Base-by-base conservation (phyloP, 2,888 invertebrate species). In the Diarsia brunnea region DNA sequence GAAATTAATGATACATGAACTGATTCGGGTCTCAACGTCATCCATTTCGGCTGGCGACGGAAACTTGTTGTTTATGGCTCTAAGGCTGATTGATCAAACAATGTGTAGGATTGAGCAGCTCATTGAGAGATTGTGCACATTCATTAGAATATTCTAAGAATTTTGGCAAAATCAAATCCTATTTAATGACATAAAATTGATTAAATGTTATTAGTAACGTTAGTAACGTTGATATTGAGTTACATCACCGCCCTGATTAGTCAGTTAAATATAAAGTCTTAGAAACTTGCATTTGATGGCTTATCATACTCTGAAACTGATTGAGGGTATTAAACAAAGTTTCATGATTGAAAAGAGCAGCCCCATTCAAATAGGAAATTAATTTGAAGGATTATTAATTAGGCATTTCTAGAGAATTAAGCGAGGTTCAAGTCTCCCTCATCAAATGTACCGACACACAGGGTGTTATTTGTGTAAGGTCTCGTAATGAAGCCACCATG, bases 1-100 rank as follows among this genome's bases (percentile, higher is more conserved):
- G 68, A 75, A 65, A 81, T 85, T 69, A 85, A 84, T 76, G 74
- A 74, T 71, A 83, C 16, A 71, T 60, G 31, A 75, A 69, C 75
- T 60, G 38, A 73, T 24, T 64, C 51, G 38, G 58, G 66, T 58
- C 60, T 27, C 66, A 61, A 49, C 45, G 24, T 72, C 69, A 63
- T 79, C 80, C 24, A 79, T 68, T 49, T 73, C n/a, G 67, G n/a
- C 64, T 55, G 19, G 43, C 2, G 31, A 68, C 53, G 61, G 68
- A 66, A 66, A 70, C 69, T 79, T 67, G 73, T 79, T 72, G 55
- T 84, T 66, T 66, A 63, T 73, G 63, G 21, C 45, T 73, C 21
- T 38, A 47, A 47, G 24, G 69, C 67, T 72, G 55, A 51, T 73
- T 79, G 68, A 83, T 71, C 71, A 80, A 80, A 68, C 84, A 71